Conservation (phyloP, 2,888 invertebrate species). For the Encarsia formosa region DNA sequence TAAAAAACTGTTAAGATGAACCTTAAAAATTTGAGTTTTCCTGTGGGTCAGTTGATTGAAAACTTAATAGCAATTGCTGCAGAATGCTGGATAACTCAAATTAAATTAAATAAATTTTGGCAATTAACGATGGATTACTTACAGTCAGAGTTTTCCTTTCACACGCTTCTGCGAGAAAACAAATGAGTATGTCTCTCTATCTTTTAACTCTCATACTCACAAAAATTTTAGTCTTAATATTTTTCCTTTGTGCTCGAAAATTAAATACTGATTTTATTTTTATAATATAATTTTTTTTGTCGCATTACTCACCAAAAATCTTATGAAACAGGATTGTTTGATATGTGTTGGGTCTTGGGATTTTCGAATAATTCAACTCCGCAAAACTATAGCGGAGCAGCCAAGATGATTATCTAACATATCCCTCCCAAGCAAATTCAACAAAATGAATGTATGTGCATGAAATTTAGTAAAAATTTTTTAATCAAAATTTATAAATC, state of each 20-base stretch:
- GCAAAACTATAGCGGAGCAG: constrained; percentile 23
- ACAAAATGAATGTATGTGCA: constrained; percentile 26
- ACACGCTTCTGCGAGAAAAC: constrained; percentile 39
- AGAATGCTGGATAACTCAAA: constrained; percentile 21
- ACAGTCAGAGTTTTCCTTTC: constrained; percentile 44
- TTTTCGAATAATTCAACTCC: constrained; percentile 23
- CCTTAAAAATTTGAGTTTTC: no score
- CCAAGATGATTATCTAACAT: constrained; percentile 25
- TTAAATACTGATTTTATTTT: constrained; percentile 22
- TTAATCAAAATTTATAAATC: constrained; percentile 5
- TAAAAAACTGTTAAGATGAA: no score
- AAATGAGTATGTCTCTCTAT: constrained; percentile 29
- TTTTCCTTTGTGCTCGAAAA: constrained; percentile 18
- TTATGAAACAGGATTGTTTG: constrained; percentile 24
- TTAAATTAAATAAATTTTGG: constrained; percentile 31
- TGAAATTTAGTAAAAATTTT: constrained; percentile 17
- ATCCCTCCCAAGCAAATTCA: constrained; percentile 26
- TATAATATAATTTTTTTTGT: constrained; percentile 25
- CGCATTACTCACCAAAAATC: constrained; percentile 45
- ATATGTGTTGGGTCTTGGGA: constrained; percentile 25
- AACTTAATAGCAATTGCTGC: no score
- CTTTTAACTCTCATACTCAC: constrained; percentile 46
- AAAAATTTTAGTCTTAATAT: constrained; percentile 29
- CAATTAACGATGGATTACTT: constrained; percentile 47
- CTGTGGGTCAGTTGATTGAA: no score